Percentiles rank a stretch among this genome's conserved stretches.
Evolutionary conservation across 2,113 vertebrate genomes (phyloP).

Genomic region (Hystrix brachyura): DNA sequence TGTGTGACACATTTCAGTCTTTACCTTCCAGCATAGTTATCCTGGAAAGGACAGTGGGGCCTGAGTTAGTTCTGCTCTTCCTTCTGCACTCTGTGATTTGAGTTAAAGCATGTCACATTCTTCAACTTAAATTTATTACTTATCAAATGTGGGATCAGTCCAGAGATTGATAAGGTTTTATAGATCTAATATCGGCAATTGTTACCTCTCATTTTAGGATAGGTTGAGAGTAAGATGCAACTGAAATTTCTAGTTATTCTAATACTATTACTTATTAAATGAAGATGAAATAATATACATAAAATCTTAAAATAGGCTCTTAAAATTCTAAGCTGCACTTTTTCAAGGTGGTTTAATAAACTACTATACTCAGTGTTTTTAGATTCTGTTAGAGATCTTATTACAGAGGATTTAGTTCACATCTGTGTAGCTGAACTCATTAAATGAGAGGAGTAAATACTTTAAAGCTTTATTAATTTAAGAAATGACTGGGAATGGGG

Average conservation of each 20-base stretch:
- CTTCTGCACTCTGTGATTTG: background rate
- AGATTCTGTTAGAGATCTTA: background rate
- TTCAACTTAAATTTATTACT: background rate
- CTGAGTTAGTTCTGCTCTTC: background rate
- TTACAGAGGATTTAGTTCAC: background rate
- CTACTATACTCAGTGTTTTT: background rate
- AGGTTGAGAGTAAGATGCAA: background rate
- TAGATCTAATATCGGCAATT: background rate
- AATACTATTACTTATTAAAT: background rate
- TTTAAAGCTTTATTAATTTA: constrained; percentile 34
- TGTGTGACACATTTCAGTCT: background rate
- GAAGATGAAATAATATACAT: background rate
- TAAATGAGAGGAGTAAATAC: background rate
- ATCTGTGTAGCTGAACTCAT: constrained; percentile 30
- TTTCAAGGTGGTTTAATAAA: background rate
- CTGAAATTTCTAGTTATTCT: background rate
- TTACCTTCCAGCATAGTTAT: background rate
- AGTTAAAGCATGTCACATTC: background rate
- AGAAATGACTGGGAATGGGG: background rate
- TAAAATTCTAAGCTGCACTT: background rate
- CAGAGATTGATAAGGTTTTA: background rate
- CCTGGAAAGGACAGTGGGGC: background rate
- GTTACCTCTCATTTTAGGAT: background rate
- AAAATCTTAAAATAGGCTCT: background rate
- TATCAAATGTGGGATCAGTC: background rate